Base-by-base conservation (phyloP, 2,888 invertebrate species). In the Agrenia bidenticulata region DNA sequence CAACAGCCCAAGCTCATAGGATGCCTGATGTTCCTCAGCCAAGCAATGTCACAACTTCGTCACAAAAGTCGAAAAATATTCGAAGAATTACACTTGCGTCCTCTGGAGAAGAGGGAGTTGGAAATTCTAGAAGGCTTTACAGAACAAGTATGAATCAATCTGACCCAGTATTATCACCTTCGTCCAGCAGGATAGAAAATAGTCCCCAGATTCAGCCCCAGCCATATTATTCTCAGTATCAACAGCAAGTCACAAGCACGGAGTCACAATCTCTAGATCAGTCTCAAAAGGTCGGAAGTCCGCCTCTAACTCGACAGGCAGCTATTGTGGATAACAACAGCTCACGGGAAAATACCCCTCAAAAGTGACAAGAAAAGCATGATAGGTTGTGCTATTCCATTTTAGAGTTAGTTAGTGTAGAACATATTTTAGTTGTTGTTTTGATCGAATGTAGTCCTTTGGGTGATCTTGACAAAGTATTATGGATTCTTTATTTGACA, bases 31-130 rank as follows among this genome's bases (percentile, higher is more conserved):
- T 56, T 41, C 26, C 56, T 37, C 7, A 54, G 17, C 21, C 32
- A 4, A 13, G 39, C 13, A 49, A 41, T 59, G 61, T 39, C 58
- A 37, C 37, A 50, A 59, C 19, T 56, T 42, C 13, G 42, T 54
- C n/a, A 41, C 39, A 5, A 42, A 62, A 59, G 41, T 37, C 58
- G 64, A 50, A 66, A 58, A n/a, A 65, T 61, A 68, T 51, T 61
- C 32, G 61, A 63, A 68, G 66, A 37, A 63, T 67, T 63, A 63
- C 71, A 45, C 67, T 69, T 2, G 71, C 67, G 15, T 74, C 74
- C 7, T 70, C 74, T 4, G 74, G 74, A 2, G 74, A 74, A 60
- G 74, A 74, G 62, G 67, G 61, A 53, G 63, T 67, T 55, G 59
- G 63, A 61, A 64, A 13, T 37, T 54, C 15, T 19, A 60, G 49